Conservation (phyloP, 2,113 vertebrate genomes). For the Amphilophus citrinellus region DNA sequence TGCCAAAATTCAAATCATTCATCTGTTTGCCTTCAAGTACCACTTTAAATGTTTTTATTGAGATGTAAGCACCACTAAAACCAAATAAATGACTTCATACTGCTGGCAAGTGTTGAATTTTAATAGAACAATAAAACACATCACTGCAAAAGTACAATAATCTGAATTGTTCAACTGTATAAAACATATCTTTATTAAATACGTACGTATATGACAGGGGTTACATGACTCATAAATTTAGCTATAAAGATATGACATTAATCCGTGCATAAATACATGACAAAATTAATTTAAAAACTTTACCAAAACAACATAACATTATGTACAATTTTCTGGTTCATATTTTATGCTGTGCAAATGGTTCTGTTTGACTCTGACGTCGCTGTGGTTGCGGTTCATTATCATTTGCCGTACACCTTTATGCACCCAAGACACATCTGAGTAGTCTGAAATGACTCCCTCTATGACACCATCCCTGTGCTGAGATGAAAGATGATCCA, state of each 20-base stretch:
- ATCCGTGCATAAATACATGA: constrained; percentile 57
- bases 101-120: constrained; percentile 38
- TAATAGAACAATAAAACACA: constrained; percentile 22
- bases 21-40: constrained; percentile 10
- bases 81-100: constrained; percentile 53
- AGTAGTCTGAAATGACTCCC: constrained; percentile 20
- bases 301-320: constrained; percentile 60
- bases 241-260: constrained; percentile 51
- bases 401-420: neutral
- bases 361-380: constrained; percentile 1
- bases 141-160: constrained; percentile 26
- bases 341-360: constrained; percentile 20
- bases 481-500: constrained; percentile 25
- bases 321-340: constrained; percentile 49
- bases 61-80: constrained; percentile 34
- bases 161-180: constrained; percentile 47
- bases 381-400: constrained; percentile 20
- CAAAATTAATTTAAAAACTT: constrained; percentile 33
- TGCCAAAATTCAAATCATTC: constrained; percentile 38
- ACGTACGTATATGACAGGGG: constrained; percentile 22
- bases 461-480: constrained; percentile 9
- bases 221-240: constrained; percentile 3
- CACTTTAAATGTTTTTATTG: constrained; percentile 60
- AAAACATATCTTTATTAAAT: constrained; percentile 61
- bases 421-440: neutral